Evolutionary conservation across 2,113 vertebrate genomes (phyloP).

Genomic region (Turdus rufiventris): DNA sequence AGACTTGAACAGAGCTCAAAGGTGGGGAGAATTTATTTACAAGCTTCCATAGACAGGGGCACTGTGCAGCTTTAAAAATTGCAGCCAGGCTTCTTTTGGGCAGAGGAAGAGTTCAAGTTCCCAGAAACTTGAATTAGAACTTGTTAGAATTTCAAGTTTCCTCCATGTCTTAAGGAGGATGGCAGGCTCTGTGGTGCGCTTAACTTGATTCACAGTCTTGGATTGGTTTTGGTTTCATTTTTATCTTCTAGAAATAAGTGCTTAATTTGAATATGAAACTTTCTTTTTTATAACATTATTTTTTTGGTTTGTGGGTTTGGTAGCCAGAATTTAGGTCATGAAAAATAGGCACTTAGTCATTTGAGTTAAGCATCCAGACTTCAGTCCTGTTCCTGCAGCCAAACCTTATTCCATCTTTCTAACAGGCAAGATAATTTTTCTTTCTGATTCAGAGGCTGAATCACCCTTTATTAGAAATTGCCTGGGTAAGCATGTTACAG

Average conservation of each 20-base stretch:
- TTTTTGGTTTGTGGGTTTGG: background rate
- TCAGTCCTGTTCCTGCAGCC: background rate
- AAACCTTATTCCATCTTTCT: background rate
- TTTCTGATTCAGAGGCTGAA: background rate
- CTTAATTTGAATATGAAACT: background rate
- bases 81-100: background rate
- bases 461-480: background rate
- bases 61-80: background rate
- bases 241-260: background rate
- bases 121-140: too few relatives aligned
- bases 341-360: background rate
- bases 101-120: background rate
- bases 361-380: background rate
- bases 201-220: background rate
- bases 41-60: background rate
- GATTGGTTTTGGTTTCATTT: background rate
- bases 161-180: background rate
- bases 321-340: background rate
- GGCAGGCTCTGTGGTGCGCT: background rate
- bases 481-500: background rate
- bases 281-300: background rate
- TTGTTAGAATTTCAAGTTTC: background rate
- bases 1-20: background rate
- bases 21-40: background rate
- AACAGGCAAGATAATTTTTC: background rate